Evolutionary conservation across 1,140 invertebrate genomes (phyloP).

Genomic region (Helicoverpa zea): DNA sequence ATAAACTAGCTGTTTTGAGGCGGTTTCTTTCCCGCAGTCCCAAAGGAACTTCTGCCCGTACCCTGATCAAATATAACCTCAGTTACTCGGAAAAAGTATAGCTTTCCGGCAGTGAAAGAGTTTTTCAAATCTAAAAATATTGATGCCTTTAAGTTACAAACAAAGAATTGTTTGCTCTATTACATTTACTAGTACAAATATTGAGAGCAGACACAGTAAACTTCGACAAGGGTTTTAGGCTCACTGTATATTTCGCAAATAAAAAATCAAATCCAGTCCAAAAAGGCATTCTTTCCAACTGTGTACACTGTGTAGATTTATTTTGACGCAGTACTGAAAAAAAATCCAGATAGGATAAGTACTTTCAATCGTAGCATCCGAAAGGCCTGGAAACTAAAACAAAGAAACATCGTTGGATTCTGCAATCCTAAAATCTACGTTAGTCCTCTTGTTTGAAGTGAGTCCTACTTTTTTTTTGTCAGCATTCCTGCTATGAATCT

Average conservation of each 20-base stretch:
- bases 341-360: not conserved
- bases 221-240: too few relatives aligned
- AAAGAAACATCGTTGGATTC: not conserved
- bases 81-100: too few relatives aligned
- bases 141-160: too few relatives aligned
- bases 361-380: not conserved
- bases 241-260: not conserved
- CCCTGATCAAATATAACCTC: too few relatives aligned
- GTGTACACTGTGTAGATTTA: not conserved
- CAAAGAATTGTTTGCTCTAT: too few relatives aligned
- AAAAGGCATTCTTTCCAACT: not conserved
- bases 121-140: too few relatives aligned
- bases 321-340: not conserved
- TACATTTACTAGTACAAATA: too few relatives aligned
- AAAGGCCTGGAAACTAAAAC: not conserved
- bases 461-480: not conserved
- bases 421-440: constrained; percentile 7
- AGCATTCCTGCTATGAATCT: not conserved
- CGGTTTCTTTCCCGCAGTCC: too few relatives aligned
- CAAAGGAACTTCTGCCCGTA: too few relatives aligned
- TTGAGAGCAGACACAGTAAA: too few relatives aligned
- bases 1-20: too few relatives aligned
- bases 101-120: too few relatives aligned
- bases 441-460: not conserved
- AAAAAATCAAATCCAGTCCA: not conserved